Base-by-base conservation (phyloP, 2,797 vertebrate genomes). In the Pseudocheirus occidentalis region DNA sequence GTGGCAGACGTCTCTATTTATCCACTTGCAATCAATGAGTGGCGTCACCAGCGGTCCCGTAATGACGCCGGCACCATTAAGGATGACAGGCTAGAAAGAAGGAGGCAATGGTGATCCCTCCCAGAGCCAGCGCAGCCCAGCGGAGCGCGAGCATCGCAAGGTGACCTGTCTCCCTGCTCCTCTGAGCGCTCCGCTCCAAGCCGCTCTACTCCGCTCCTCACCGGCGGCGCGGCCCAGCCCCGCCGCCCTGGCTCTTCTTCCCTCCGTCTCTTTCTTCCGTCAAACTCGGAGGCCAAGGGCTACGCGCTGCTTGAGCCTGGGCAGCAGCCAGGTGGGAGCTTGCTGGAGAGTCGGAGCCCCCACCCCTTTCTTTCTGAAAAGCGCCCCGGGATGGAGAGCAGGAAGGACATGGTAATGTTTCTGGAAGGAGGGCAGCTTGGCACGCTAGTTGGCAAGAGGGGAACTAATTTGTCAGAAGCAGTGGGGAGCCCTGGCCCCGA, bases 91-190 rank as follows among this genome's bases (percentile, higher is more conserved):
- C 99, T 99, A 99, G 99, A 99, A 99, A 99, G 99, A 99, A 99
- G 99, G 99, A 99, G 99, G 99, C 99, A 99, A 99, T 99, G 99
- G 99, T 99, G 99, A 99, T 99, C 99, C 99, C 99, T 99, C 99
- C 99, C 99, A 99, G 99, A 99, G 99, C 99, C 99, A 98, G 99
- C 98, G 99, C 98, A 98, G 99, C 99, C 98, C 99, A 99, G 99
- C 98, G 99, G 98, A 99, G 99, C 98, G 98, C 98, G 99, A 98
- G 98, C 98, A 99, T 99, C 99, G 99, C 99, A 99, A 99, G 99
- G 99, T 99, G 99, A 99, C 98, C 99, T 98, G 95, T 98, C 98
- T 98, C 97, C 97, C 98, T 96, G 93, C 98, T 95, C 95, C 96
- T 95, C 73, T 46, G 73, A 13, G 73, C 40, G 73, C 73, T 11